phyloP scores from a whole-genome alignment of 2,888 invertebrate genomes.

The Netelia melanura region DNA sequence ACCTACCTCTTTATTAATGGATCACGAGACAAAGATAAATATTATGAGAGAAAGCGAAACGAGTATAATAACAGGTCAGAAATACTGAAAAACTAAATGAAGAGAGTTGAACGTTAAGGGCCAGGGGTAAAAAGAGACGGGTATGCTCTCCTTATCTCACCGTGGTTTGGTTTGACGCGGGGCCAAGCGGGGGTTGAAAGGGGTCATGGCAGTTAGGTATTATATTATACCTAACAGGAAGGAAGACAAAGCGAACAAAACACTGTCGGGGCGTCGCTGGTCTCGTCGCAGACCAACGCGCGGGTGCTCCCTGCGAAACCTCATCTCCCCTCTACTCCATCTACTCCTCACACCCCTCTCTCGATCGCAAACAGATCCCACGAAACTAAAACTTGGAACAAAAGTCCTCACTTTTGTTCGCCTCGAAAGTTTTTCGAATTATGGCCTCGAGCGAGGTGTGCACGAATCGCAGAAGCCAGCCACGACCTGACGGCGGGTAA shows the following conservation, averaged over 20 bases:
- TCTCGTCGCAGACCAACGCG: constrained; percentile 69
- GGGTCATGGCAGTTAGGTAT: constrained; percentile 82
- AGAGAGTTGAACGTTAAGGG: not conserved
- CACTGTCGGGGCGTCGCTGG: constrained; percentile 69
- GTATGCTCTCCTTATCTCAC: not conserved
- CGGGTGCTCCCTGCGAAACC: constrained; percentile 64
- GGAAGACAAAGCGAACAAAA: constrained; percentile 62
- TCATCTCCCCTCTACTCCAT: constrained; percentile 22
- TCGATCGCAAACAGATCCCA: constrained; percentile 78
- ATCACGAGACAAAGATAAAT: too few species aligned
- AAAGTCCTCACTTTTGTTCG: constrained; percentile 84
- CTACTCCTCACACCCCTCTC: constrained; percentile 18
- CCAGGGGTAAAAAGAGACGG: constrained; percentile 12
- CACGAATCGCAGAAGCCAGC: constrained; percentile 15
- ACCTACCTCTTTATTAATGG: too few species aligned
- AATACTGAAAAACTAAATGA: constrained; percentile 26
- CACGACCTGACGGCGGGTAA: constrained; percentile 19
- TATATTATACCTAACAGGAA: constrained; percentile 74
- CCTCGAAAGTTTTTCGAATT: constrained; percentile 83
- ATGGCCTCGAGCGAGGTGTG: constrained; percentile 75
- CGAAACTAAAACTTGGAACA: constrained; percentile 83
- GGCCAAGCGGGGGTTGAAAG: constrained; percentile 72
- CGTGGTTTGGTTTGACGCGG: constrained; percentile 31
- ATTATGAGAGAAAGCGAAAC: not conserved
- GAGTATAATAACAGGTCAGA: constrained; percentile 10